Conservation (phyloP, 2,113 vertebrate genomes). For the Trinectes maculatus region DNA sequence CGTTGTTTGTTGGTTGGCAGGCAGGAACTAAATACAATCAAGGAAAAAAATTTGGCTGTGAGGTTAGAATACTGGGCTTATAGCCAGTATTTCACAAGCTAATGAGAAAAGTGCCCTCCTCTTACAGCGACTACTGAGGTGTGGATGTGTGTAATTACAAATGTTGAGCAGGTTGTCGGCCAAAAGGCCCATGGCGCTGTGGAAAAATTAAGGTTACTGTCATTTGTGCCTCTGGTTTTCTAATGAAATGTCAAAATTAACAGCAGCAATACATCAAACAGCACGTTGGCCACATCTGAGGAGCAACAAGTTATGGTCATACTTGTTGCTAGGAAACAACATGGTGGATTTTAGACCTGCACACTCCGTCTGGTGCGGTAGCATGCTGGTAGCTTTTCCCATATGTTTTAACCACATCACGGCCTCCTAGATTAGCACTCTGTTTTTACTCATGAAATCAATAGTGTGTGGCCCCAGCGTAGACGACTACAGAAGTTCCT, state of each 20-base stretch:
- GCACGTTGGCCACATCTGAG: neutral
- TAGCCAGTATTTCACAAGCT: constrained; percentile 23
- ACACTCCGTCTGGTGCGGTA: neutral
- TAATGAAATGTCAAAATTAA: constrained; percentile 35
- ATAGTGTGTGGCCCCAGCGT: neutral
- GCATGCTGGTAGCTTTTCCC: neutral
- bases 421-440: neutral
- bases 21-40: neutral
- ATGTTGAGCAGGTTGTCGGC: constrained; percentile 34
- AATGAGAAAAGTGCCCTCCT: constrained; percentile 23
- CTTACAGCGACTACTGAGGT: constrained; percentile 14
- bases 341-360: neutral
- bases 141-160: constrained; percentile 39
- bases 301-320: constrained; percentile 7
- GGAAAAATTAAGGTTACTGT: constrained; percentile 27
- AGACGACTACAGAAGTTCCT: neutral
- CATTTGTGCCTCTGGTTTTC: constrained; percentile 34
- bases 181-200: constrained; percentile 13
- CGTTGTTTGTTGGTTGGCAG: neutral
- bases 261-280: constrained; percentile 10
- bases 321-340: constrained; percentile 1
- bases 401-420: neutral
- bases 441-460: constrained; percentile 23
- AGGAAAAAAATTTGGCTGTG: constrained; percentile 13
- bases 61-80: constrained; percentile 26